Evolutionary conservation across 92 coral and sea anemone genomes (phyloP), one percentile per base, ranked within the genome.

Genomic region (Parazoanthus darwini): DNA sequence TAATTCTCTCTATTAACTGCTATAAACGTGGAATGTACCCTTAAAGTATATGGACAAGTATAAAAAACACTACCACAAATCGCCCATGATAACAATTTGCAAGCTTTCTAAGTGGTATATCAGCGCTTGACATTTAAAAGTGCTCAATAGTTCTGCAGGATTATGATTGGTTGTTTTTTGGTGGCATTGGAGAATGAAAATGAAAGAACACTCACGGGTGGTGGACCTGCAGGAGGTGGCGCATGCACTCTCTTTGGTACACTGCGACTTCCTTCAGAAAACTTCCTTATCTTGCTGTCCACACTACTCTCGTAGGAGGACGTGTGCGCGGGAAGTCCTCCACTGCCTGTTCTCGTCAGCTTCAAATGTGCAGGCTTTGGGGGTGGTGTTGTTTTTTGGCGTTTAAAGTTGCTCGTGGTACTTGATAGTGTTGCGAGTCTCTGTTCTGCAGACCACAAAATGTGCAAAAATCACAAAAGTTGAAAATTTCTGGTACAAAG

Each of bases 361-460:
- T 95, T 95, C 79, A 95, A 91, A 58, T 95, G 98, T 3, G 89
- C 93, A 20, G 98, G 98, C 86, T 95, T 95, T 3, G 98, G 98
- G 8, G 98, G 98, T 26, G 98, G 98, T 1, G 93, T 80, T 33
- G 98, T 46, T 94, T 92, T 67, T 90, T 92, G 46, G 88, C 37
- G 50, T 94, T 95, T 36, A 84, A 51, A 1, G 93, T 87, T 50
- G 89, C 79, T 43, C 93, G 90, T 6, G 98, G 98, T 35, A 92
- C 94, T 94, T 92, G 93, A 63, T 95, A 95, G 85, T 95, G 98
- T 22, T 84, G 77, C 2, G 79, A 71, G 58, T 84, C 87, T 38
- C 78, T 84, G 26, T 84, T 84, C 87, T 84, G 39, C 4, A 35
- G 72, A 48, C 23, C 46, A 76, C 4, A 39, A 76, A 76, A 20